Conservation (phyloP, 1,140 invertebrate genomes). For the Ridgeia piscesae region DNA sequence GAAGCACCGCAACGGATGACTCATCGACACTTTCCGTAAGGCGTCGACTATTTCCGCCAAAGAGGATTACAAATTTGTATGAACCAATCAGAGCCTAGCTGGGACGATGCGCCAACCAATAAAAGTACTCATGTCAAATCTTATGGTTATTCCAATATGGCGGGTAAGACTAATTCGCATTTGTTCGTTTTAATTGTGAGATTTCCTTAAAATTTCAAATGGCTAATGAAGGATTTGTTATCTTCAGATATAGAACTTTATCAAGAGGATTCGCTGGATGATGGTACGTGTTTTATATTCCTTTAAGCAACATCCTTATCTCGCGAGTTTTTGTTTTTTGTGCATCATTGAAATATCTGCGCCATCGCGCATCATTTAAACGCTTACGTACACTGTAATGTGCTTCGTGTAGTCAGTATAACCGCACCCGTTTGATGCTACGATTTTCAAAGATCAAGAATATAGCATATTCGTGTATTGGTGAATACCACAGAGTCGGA, state of each 20-base stretch:
- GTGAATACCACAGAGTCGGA: background rate
- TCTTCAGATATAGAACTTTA: conserved; percentile 55
- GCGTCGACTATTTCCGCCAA: conserved; percentile 5
- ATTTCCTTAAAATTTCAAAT: conserved; percentile 44
- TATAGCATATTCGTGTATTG: background rate
- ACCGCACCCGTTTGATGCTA: background rate
- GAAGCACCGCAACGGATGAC: conserved; percentile 13
- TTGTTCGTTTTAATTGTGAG: conserved; percentile 46
- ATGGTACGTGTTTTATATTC: conserved; percentile 44
- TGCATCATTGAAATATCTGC: background rate
- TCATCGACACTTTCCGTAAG: conserved; percentile 15
- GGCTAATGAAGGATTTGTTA: conserved; percentile 39
- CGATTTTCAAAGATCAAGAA: conserved; percentile 9
- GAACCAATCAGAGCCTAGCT: conserved; percentile 17
- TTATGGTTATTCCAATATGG: conserved; percentile 56
- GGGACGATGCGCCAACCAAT: conserved; percentile 40
- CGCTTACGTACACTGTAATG: conserved; percentile 11
- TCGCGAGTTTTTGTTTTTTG: conserved; percentile 16
- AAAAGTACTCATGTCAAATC: conserved; percentile 42
- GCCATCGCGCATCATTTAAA: conserved; percentile 7
- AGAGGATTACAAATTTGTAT: conserved; percentile 14
- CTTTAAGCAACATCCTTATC: conserved; percentile 13
- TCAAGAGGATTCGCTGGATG: conserved; percentile 47
- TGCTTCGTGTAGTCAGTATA: background rate
- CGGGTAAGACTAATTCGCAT: conserved; percentile 56